phyloP scores from a whole-genome alignment of 2,113 vertebrate genomes.

The Upupa epops region DNA sequence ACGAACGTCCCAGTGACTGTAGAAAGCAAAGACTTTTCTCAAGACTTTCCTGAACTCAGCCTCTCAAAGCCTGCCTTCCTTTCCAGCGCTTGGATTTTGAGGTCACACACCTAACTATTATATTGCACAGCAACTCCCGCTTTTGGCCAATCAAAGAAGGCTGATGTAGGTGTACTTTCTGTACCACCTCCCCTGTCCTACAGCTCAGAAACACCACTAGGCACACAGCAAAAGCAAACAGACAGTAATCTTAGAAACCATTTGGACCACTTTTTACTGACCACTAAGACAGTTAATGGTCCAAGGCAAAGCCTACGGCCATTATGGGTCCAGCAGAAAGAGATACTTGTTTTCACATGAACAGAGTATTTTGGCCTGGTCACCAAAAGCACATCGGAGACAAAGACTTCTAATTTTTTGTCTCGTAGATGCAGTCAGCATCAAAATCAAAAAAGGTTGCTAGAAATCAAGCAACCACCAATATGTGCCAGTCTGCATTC shows the following conservation, averaged over 20 bases:
- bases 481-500: no score
- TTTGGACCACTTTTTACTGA: conserved; percentile 24
- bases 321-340: not conserved
- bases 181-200: not conserved
- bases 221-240: not conserved
- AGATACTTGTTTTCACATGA: conserved; percentile 2
- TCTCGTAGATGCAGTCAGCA: not conserved
- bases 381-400: not conserved
- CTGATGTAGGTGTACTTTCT: not conserved
- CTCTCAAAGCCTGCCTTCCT: not conserved
- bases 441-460: no score
- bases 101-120: not conserved
- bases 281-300: conserved; percentile 6
- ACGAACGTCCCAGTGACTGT: fast-evolving
- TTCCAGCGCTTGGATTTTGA: not conserved
- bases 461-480: no score
- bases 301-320: not conserved
- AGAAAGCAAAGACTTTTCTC: not conserved
- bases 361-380: not conserved
- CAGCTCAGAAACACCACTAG: not conserved
- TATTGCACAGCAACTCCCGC: not conserved
- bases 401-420: not conserved
- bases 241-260: conserved; percentile 24
- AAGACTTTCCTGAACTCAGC: not conserved
- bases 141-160: not conserved